Percentiles rank a stretch among this genome's conserved stretches.
phyloP scores from a whole-genome alignment of 2,888 invertebrate genomes.

The Drosophila longiperda region DNA sequence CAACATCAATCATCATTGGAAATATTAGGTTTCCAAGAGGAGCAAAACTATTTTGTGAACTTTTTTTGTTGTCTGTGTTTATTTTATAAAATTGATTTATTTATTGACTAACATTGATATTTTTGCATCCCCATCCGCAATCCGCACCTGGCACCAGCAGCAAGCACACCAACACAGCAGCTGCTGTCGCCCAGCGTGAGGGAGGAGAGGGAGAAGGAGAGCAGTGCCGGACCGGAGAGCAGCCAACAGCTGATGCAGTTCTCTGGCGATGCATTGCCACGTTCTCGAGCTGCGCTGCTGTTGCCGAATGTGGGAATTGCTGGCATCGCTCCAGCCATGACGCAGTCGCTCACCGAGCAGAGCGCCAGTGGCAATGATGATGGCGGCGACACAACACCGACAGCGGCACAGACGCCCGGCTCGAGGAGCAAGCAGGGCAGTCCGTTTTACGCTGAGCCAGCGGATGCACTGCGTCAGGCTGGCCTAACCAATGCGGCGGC shows the following conservation, averaged over 20 bases:
- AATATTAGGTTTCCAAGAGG: too few species aligned
- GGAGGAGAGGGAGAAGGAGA: conserved; percentile 82
- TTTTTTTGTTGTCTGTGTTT: neutral
- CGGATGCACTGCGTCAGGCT: conserved; percentile 90
- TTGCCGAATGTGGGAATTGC: conserved; percentile 63
- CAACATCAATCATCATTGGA: too few species aligned
- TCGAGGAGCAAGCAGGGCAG: conserved; percentile 89
- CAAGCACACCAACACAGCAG: conserved; percentile 87
- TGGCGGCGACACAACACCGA: conserved; percentile 83
- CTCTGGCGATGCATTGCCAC: conserved; percentile 77
- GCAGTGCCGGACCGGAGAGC: conserved; percentile 55
- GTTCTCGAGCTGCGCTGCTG: conserved; percentile 81
- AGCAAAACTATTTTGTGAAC: too few species aligned
- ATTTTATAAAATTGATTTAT: neutral
- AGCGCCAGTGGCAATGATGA: conserved; percentile 49
- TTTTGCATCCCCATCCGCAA: neutral
- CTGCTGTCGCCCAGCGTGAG: conserved; percentile 85
- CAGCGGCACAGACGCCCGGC: conserved; percentile 74
- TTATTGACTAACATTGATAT: neutral
- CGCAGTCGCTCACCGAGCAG: conserved; percentile 75
- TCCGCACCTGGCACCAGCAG: conserved; percentile 66
- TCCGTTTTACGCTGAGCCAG: conserved; percentile 95
- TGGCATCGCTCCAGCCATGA: conserved; percentile 49
- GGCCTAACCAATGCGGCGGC: conserved; percentile 77
- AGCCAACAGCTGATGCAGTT: conserved; percentile 80